A percentile compares a stretch with the other conserved stretches of the same genome.
These are phyloP conservation scores for Platycheirus rosarum DNA, from an alignment of 2,888 invertebrate genomes.

Conservation along the genomic window DNA sequence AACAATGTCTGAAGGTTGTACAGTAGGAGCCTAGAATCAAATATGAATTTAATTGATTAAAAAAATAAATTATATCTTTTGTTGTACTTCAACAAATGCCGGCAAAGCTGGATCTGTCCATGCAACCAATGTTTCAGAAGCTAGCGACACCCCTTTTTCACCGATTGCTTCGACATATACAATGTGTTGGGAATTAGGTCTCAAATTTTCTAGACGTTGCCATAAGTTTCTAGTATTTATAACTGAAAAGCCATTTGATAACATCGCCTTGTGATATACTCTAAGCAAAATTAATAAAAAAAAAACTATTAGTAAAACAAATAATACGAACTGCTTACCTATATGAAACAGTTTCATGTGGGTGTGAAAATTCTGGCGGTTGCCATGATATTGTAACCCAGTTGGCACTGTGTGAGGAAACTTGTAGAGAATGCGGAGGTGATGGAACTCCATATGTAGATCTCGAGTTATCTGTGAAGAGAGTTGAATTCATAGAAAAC, in stretches of 20 bases:
- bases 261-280: slow-evolving; percentile 87
- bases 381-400: slow-evolving; percentile 93
- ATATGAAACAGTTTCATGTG: slow-evolving; percentile 90
- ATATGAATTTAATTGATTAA: not conserved
- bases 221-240: slow-evolving; percentile 88
- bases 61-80: slow-evolving; percentile 75
- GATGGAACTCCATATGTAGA: slow-evolving; percentile 87
- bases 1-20: slow-evolving; percentile 91
- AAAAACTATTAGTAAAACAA: not conserved
- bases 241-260: slow-evolving; percentile 85
- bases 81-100: slow-evolving; percentile 94
- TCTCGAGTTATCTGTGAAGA: slow-evolving; percentile 21
- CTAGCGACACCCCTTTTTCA: slow-evolving; percentile 88
- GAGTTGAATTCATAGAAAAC: not conserved
- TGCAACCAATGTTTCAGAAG: slow-evolving; percentile 91
- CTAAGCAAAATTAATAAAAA: slow-evolving; percentile 80
- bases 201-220: slow-evolving; percentile 87
- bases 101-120: slow-evolving; percentile 95
- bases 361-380: slow-evolving; percentile 92
- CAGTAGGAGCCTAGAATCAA: slow-evolving; percentile 88
- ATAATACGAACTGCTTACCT: slow-evolving; percentile 83
- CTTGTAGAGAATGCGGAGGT: slow-evolving; percentile 90
- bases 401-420: slow-evolving; percentile 91
- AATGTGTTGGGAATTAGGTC: slow-evolving; percentile 92
- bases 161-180: slow-evolving; percentile 89